Conservation (phyloP, 2,888 invertebrate species). For the Trachelus tabidus region DNA sequence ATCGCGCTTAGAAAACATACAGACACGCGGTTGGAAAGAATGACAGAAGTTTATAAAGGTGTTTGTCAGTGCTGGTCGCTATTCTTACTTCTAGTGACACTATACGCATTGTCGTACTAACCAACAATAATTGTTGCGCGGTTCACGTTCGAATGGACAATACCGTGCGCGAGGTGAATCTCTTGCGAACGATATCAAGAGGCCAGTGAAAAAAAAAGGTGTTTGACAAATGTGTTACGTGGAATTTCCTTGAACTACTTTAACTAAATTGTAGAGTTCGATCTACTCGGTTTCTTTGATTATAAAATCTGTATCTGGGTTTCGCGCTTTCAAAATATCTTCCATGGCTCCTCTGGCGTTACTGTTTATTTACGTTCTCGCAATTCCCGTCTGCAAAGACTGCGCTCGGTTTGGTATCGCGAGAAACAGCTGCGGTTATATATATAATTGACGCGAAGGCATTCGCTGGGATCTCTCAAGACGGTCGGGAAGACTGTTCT, state of each 20-base stretch:
- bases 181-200: neutral
- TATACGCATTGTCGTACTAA: neutral
- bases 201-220: neutral
- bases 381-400: neutral
- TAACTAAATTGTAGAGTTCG: neutral
- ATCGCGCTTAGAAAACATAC: neutral
- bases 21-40: neutral
- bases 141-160: neutral
- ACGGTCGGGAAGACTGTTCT: neutral
- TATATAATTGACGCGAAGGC: neutral
- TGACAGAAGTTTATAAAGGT: neutral
- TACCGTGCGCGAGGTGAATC: neutral
- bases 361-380: neutral
- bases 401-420: neutral
- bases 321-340: neutral
- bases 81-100: neutral
- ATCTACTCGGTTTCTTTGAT: neutral
- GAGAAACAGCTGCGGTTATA: neutral
- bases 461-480: neutral
- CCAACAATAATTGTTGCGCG: neutral
- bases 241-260: neutral
- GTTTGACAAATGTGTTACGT: neutral
- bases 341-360: neutral
- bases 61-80: neutral
- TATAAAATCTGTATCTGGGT: neutral